These are phyloP conservation scores for Cephus sareptanus DNA, from an alignment of 2,888 invertebrate genomes.

Conservation along the genomic window DNA sequence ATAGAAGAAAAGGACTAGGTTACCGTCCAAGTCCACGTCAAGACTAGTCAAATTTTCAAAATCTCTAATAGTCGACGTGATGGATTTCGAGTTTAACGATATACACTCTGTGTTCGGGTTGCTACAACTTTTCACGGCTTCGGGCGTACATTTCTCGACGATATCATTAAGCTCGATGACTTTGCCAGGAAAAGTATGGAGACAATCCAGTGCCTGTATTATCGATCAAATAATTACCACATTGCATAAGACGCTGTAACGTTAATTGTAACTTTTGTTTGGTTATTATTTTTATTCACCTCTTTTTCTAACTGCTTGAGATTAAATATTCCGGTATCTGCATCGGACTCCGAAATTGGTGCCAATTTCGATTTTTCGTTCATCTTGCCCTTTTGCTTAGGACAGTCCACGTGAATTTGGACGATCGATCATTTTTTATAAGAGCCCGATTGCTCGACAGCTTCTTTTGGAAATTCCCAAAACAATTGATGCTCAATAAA, in stretches of 20 bases:
- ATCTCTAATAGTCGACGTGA: slow-evolving; percentile 35
- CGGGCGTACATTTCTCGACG: slow-evolving; percentile 47
- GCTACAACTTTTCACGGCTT: slow-evolving; percentile 34
- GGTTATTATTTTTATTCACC: slow-evolving; percentile 28
- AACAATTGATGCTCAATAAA: no score
- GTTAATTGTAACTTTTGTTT: neutral
- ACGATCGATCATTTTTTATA: slow-evolving; percentile 44
- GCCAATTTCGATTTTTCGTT: slow-evolving; percentile 28
- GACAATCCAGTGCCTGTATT: slow-evolving; percentile 45
- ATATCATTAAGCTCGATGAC: slow-evolving; percentile 47
- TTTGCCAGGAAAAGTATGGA: slow-evolving; percentile 51
- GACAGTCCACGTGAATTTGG: slow-evolving; percentile 54
- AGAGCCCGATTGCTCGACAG: slow-evolving; percentile 20
- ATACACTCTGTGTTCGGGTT: slow-evolving; percentile 19
- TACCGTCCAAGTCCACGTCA: slow-evolving; percentile 40
- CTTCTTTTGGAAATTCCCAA: no score
- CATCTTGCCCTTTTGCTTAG: slow-evolving; percentile 22
- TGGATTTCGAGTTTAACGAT: slow-evolving; percentile 27
- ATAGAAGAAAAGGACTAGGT: neutral
- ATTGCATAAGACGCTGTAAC: neutral
- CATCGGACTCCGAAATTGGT: slow-evolving; percentile 28
- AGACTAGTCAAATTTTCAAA: slow-evolving; percentile 34
- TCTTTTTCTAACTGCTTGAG: slow-evolving; percentile 50
- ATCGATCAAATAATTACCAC: neutral
- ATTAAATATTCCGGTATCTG: slow-evolving; percentile 37